Conservation (phyloP, 1,140 invertebrate species). For the Centruroides vittatus region DNA sequence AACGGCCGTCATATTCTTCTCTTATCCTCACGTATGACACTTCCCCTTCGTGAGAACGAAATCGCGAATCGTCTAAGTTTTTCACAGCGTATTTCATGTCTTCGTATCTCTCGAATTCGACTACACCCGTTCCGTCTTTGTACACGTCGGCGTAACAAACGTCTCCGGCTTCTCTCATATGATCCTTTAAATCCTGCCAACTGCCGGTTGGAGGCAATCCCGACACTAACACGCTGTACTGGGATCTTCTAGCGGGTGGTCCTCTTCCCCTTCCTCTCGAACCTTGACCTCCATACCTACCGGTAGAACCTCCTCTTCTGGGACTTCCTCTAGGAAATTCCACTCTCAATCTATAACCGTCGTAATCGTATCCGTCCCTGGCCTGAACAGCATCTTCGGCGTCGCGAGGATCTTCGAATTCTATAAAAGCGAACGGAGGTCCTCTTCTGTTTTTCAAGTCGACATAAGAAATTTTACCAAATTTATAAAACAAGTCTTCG, state of each 20-base stretch:
- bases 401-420: conserved; percentile 93
- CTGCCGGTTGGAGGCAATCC: conserved; percentile 75
- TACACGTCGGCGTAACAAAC: conserved; percentile 97
- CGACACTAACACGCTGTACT: conserved; percentile 82
- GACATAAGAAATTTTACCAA: conserved; percentile 94
- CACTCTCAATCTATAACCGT: conserved; percentile 89
- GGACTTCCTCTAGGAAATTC: conserved; percentile 72
- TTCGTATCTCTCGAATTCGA: conserved; percentile 90
- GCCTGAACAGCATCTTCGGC: conserved; percentile 49
- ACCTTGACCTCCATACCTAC: conserved; percentile 17
- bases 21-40: conserved; percentile 88
- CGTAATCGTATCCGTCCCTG: conserved; percentile 95
- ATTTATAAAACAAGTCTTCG: conserved; percentile 98
- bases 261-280: conserved; percentile 35
- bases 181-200: conserved; percentile 98
- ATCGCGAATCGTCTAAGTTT: conserved; percentile 91
- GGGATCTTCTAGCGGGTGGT: conserved; percentile 75
- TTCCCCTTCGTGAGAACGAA: conserved; percentile 97
- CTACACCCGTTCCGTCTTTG: conserved; percentile 96
- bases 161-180: conserved; percentile 98
- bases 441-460: conserved; percentile 95
- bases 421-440: conserved; percentile 97
- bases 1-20: conserved; percentile 66
- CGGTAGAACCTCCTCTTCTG: conserved; percentile 27
- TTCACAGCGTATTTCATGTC: conserved; percentile 99